Conservation (phyloP, 2,888 invertebrate species). For the Perizoma affinitatum region DNA sequence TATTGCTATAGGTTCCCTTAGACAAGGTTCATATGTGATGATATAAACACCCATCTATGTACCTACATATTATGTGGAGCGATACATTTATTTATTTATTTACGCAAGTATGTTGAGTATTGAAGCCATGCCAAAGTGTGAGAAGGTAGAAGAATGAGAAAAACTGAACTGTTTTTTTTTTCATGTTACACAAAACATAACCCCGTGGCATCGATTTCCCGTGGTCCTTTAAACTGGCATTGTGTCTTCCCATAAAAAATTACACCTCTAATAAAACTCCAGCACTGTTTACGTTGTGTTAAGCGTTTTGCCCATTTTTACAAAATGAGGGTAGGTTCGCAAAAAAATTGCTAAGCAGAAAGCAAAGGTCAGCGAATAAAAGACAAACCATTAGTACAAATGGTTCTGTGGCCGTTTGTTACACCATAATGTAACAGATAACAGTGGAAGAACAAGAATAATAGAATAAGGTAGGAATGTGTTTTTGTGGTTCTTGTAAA, state of each 20-base stretch:
- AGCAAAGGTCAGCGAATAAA: slow-evolving; percentile 42
- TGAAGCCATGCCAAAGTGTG: too few relatives aligned
- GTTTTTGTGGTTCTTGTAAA: slow-evolving; percentile 1
- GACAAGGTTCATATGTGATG: too few relatives aligned
- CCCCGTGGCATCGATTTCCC: too few relatives aligned
- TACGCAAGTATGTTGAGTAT: too few relatives aligned
- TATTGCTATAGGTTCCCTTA: too few relatives aligned
- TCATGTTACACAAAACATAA: too few relatives aligned
- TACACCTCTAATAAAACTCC: slow-evolving; percentile 33
- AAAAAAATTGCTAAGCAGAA: slow-evolving; percentile 52
- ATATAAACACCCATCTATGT: too few relatives aligned
- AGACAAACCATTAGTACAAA: slow-evolving; percentile 45
- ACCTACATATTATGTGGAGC: too few relatives aligned
- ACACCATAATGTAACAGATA: slow-evolving; percentile 39
- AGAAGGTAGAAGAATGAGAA: too few relatives aligned
- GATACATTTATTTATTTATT: too few relatives aligned
- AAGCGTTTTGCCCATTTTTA: slow-evolving; percentile 33
- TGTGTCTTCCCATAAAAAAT: slow-evolving; percentile 16
- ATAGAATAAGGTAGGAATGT: neutral
- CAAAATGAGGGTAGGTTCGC: slow-evolving; percentile 34
- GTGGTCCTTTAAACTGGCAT: slow-evolving; percentile 3
- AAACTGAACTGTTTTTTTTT: too few relatives aligned
- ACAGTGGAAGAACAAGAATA: slow-evolving; percentile 3
- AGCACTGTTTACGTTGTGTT: slow-evolving; percentile 33
- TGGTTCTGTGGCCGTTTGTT: slow-evolving; percentile 33